These are phyloP conservation scores for Pteromalus puparum DNA, from an alignment of 1,140 invertebrate species.

Conservation along the genomic window DNA sequence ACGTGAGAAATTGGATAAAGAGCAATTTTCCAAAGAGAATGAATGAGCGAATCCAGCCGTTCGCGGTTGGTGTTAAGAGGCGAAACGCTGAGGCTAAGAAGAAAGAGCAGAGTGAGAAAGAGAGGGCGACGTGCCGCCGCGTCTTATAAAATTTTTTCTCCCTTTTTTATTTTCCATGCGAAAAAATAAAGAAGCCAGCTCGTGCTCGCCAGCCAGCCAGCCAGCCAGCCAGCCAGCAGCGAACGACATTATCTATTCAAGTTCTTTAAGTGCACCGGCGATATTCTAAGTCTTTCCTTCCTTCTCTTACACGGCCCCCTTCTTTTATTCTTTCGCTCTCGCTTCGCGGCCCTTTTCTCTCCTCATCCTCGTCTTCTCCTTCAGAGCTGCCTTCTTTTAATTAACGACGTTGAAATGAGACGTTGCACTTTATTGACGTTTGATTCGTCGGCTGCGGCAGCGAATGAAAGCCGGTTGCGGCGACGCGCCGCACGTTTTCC, in stretches of 20 bases:
- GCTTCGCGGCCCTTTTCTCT: background rate
- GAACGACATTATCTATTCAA: slow-evolving; percentile 54
- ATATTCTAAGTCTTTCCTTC: slow-evolving; percentile 54
- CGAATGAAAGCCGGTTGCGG: slow-evolving; percentile 38
- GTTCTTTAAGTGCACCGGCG: slow-evolving; percentile 48
- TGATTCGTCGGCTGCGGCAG: slow-evolving; percentile 57
- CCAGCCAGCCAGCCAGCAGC: background rate
- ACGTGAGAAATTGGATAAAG: slow-evolving; percentile 74
- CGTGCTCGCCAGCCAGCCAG: background rate
- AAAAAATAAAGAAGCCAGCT: slow-evolving; percentile 45
- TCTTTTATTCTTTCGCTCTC: slow-evolving; percentile 1
- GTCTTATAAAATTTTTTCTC: slow-evolving; percentile 45
- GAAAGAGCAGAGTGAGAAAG: slow-evolving; percentile 33
- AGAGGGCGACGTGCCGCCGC: slow-evolving; percentile 40
- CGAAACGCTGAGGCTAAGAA: slow-evolving; percentile 41
- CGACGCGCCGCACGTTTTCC: slow-evolving; percentile 12
- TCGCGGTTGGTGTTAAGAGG: slow-evolving; percentile 52
- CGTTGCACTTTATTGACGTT: slow-evolving; percentile 64
- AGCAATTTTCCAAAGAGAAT: slow-evolving; percentile 72
- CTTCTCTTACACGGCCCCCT: slow-evolving; percentile 38
- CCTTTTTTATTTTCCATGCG: slow-evolving; percentile 16
- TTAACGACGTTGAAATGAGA: slow-evolving; percentile 69
- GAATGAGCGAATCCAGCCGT: slow-evolving; percentile 61
- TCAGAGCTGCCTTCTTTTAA: slow-evolving; percentile 56
- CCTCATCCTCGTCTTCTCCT: slow-evolving; percentile 38